Conservation (phyloP, 1,140 invertebrate species). For the Ectropis grisescens region DNA sequence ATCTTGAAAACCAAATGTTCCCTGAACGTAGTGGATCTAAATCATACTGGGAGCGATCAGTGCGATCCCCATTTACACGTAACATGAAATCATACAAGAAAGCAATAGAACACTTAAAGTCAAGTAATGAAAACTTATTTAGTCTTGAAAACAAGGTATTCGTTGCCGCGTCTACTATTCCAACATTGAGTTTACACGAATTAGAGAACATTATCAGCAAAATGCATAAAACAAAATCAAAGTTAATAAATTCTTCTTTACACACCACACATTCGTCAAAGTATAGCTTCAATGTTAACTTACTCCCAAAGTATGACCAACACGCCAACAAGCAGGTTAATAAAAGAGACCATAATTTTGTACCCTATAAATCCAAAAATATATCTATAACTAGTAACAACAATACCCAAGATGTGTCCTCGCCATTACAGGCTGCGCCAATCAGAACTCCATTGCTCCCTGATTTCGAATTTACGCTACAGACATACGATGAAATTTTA, state of each 20-base stretch:
- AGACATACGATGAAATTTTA: too few relatives aligned
- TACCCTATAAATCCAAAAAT: not conserved
- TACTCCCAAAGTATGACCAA: conserved; percentile 16
- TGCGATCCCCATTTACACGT: conserved; percentile 33
- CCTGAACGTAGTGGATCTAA: conserved; percentile 30
- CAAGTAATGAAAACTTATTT: conserved; percentile 39
- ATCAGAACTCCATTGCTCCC: too few relatives aligned
- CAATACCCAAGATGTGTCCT: too few relatives aligned
- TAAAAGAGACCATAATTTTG: too few relatives aligned
- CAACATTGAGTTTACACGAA: conserved; percentile 34
- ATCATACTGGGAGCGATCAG: conserved; percentile 51
- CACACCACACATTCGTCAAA: conserved; percentile 10
- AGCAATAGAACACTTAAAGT: conserved; percentile 20
- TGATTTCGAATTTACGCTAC: too few relatives aligned
- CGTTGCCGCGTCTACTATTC: conserved; percentile 20
- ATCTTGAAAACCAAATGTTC: conserved; percentile 7
- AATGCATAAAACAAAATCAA: conserved; percentile 23
- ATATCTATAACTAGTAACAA: not conserved
- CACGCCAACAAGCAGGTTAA: too few relatives aligned
- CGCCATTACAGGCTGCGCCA: too few relatives aligned
- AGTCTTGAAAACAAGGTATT: conserved; percentile 44
- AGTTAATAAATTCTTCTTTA: conserved; percentile 2
- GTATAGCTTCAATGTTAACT: conserved; percentile 31
- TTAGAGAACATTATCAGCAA: conserved; percentile 46
- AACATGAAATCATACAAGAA: conserved; percentile 16